Base-by-base conservation (phyloP, 2,888 invertebrate species). In the Dastarcus helophoroides region DNA sequence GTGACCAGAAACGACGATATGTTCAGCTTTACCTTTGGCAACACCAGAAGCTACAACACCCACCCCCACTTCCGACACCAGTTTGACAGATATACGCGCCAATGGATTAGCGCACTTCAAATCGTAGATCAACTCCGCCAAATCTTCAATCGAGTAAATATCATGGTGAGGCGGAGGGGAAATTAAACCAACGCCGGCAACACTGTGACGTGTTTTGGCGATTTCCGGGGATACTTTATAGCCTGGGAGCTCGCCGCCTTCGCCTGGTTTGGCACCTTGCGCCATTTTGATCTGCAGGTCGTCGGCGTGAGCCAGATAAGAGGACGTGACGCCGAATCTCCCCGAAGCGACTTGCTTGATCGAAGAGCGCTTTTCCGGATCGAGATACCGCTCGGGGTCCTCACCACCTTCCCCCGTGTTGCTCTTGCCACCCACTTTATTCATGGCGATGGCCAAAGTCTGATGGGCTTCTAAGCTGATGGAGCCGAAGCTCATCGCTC, bases 231-330 rank as follows among this genome's bases (percentile, higher is more conserved):
- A 88, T 14, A 97, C 91, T 76, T 91, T 76, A 51, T 76, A 78
- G 3, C 60, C 95, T 0, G 97, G 97, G 33, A 98, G 61, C 62
- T 98, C 97, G 2, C 97, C 97, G 12, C 97, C 97, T 64, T 98
- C 97, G 0, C 98, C 98, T 0, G 98, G 97, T 60, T 98, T 98
- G 32, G 98, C 97, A 2, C 97, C 95, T 65, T 98, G 63, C 4
- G 98, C 97, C 97, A 98, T 98, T 67, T 98, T 98, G 55, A 98
- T 98, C 65, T 98, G 98, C 43, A 98, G 61, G 60, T 98, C 97
- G 62, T 98, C 97, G 0, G 97, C 89, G 64, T 97, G 90, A 5
- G 95, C 93, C 42, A 98, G 64, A 59, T 98, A 98, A 0, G 93
- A 84, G 8, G 94, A 91, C 0, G 95, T 98, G 3, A 98, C 98